phyloP scores from a whole-genome alignment of 1,140 invertebrate genomes.

The Condylostylus longicornis region DNA sequence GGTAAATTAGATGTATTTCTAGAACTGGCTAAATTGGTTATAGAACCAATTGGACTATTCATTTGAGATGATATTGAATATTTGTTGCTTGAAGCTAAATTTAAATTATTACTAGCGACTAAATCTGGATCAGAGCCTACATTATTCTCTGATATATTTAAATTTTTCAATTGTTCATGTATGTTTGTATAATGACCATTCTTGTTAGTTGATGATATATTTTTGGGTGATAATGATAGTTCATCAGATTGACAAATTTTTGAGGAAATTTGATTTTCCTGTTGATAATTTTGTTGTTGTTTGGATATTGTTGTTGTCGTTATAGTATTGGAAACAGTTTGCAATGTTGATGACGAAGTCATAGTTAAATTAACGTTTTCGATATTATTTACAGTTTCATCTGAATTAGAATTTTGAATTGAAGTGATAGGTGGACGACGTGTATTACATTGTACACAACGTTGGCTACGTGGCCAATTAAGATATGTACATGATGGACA shows the following conservation, averaged over 20 bases:
- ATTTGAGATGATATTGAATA: no score
- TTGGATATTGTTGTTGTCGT: background rate
- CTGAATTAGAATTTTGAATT: conserved; percentile 3
- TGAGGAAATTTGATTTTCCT: conserved; percentile 7
- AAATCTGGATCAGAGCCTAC: conserved; percentile 21
- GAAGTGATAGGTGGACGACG: conserved; percentile 2
- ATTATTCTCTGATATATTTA: conserved; percentile 15
- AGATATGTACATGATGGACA: conserved; percentile 66
- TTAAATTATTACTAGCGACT: conserved; percentile 6
- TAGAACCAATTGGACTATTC: conserved; percentile 9
- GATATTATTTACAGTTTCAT: no score
- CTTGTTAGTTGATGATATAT: background rate
- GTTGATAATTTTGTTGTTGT: conserved; percentile 4
- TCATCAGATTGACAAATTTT: conserved; percentile 7
- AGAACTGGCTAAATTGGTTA: conserved; percentile 4
- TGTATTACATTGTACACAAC: conserved; percentile 57
- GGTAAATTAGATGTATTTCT: conserved; percentile 4
- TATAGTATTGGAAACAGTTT: background rate
- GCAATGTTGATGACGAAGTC: conserved; percentile 5
- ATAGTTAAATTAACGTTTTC: conserved; percentile 16
- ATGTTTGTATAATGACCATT: conserved; percentile 1
- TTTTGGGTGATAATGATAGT: background rate
- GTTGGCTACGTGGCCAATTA: conserved; percentile 54
- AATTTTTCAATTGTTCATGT: conserved; percentile 5
- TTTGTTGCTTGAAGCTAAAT: conserved; percentile 6